These are phyloP conservation scores for Ancistrus triradiatus DNA, from an alignment of 2,113 vertebrate species.

Conservation along the genomic window DNA sequence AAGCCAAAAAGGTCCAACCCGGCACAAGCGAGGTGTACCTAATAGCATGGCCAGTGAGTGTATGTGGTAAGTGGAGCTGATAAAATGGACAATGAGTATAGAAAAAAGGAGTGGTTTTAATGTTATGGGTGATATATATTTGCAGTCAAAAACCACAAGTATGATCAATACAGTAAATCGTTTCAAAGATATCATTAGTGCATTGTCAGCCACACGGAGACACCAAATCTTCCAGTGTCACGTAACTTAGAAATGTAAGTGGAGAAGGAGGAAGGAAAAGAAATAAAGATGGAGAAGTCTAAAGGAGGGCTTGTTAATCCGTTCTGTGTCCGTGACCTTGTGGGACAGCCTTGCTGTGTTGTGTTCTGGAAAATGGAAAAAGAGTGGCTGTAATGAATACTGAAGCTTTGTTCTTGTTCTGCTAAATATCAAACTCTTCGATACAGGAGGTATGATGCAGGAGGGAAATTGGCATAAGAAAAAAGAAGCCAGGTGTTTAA, in stretches of 20 bases:
- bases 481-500: conserved; percentile 2
- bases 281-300: conserved; percentile 29
- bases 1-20: no score
- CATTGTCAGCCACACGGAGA: no score
- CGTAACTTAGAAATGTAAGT: not conserved
- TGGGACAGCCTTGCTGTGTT: conserved; percentile 55
- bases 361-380: conserved; percentile 55
- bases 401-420: conserved; percentile 55
- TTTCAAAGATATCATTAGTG: no score
- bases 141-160: no score
- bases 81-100: no score
- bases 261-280: not conserved
- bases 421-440: conserved; percentile 51
- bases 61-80: no score
- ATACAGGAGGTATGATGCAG: not conserved
- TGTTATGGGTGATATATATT: no score
- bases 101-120: no score
- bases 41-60: no score
- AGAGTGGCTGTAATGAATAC: conserved; percentile 53
- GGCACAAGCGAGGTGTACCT: no score
- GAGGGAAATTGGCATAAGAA: not conserved
- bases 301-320: conserved; percentile 64
- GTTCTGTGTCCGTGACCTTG: conserved; percentile 51
- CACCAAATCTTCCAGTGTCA: no score
- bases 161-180: no score